Conservation (phyloP, 2,113 vertebrate species). For the Centropus unirufus region DNA sequence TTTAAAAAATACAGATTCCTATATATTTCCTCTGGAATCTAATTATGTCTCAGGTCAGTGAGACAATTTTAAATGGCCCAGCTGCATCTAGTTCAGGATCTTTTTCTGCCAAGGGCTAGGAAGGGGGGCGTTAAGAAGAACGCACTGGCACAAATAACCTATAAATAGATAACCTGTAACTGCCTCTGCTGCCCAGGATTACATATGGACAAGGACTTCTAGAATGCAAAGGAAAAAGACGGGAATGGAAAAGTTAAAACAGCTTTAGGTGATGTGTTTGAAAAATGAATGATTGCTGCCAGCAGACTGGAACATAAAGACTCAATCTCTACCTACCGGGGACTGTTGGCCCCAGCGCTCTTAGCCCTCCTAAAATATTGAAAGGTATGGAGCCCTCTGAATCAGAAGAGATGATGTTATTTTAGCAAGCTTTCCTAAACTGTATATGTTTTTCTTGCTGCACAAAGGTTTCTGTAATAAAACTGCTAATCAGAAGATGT, state of each 20-base stretch:
- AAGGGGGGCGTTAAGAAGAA: neutral
- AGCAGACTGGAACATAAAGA: constrained; percentile 20
- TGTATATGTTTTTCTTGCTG: constrained; percentile 31
- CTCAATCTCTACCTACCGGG: constrained; percentile 22
- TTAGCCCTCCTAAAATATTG: constrained; percentile 52
- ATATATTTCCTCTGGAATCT: neutral
- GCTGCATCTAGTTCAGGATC: neutral
- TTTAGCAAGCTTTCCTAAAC: constrained; percentile 72
- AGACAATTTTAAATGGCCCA: neutral
- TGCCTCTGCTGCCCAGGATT: neutral
- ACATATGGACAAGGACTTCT: neutral
- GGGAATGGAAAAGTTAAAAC: neutral
- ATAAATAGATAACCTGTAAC: neutral
- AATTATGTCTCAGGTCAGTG: neutral
- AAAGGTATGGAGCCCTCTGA: constrained; percentile 28
- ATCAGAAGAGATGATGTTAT: constrained; percentile 53
- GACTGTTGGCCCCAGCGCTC: constrained; percentile 5
- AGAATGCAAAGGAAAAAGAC: neutral
- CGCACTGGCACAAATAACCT: neutral
- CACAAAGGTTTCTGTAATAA: neutral
- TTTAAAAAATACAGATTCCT: neutral
- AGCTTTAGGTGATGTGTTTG: neutral
- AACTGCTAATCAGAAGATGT: neutral
- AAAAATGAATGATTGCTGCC: neutral
- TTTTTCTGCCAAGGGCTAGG: neutral